Evolutionary conservation across 2,113 vertebrate genomes (phyloP), one percentile per base, ranked within the genome.

Genomic region (Alouatta palliata): DNA sequence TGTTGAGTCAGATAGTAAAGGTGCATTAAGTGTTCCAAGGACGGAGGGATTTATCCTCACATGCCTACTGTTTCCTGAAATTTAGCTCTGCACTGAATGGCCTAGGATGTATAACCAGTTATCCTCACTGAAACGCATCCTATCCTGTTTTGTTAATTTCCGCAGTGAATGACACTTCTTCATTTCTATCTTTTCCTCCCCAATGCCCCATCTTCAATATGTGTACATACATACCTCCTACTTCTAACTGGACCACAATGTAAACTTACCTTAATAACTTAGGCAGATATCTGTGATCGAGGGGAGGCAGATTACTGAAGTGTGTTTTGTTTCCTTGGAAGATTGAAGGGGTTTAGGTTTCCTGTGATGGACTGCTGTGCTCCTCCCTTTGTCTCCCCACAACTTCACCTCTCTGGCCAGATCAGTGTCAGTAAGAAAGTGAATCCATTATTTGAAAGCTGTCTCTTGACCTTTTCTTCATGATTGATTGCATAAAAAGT

Each of bases 391-490:
- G 54, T 49, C 95, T 87, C 4, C 32, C 77, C 81, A 89, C 87
- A 95, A 35, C 94, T 97, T 89, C 71, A 92, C 93, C 98, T 97
- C 97, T 97, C 97, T 96, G 77, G 58, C 95, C 97, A 90, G 96
- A 98, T 98, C 98, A 98, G 93, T 98, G 98, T 98, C 98, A 96
- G 97, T 97, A 97, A 98, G 98, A 98, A 98, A 98, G 98, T 98
- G 98, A 98, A 98, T 98, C 95, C 4, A 83, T 98, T 98, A 98
- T 98, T 98, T 98, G 97, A 98, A 98, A 98, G 98, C 98, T 98
- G 95, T 97, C 97, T 97, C 97, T 98, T 98, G 98, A 98, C 98
- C 97, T 98, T 98, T 98, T 97, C 93, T 96, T 98, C 77, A 2
- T 97, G 98, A 98, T 49, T 98, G 98, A 98, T 98, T 98, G 95